phyloP scores from a whole-genome alignment of 2,113 vertebrate genomes.

The Trematocara marginatum region DNA sequence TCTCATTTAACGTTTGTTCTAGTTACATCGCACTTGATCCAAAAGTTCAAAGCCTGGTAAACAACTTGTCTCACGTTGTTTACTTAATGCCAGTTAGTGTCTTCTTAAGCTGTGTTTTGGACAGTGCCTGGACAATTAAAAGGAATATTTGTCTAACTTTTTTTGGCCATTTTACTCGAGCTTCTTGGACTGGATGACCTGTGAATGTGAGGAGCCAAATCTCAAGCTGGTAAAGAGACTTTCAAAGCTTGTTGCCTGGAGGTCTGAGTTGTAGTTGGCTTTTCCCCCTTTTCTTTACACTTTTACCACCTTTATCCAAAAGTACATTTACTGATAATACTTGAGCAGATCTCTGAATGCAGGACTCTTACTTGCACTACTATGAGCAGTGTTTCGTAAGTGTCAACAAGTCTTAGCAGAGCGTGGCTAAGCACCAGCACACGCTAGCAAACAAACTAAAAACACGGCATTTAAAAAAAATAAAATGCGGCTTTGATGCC shows the following conservation, averaged over 20 bases:
- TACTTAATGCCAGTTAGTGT: not conserved
- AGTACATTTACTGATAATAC: not conserved
- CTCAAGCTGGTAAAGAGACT: not conserved
- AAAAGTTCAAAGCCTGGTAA: not conserved
- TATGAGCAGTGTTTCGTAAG: not conserved
- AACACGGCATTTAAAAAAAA: not conserved
- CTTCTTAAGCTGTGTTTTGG: not conserved
- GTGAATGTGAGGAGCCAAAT: not conserved
- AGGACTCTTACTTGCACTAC: not conserved
- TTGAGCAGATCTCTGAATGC: not conserved
- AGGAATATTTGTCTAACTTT: not conserved
- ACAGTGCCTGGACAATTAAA: not conserved
- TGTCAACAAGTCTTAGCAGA: not conserved
- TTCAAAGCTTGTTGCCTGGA: not conserved
- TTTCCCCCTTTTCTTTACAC: not conserved
- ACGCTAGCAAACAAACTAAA: not conserved
- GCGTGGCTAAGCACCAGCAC: not conserved
- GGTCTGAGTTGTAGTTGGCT: accelerated
- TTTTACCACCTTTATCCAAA: accelerated
- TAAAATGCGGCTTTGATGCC: not conserved
- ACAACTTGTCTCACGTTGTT: not conserved
- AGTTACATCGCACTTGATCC: accelerated
- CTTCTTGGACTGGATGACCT: not conserved
- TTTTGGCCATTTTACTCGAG: not conserved
- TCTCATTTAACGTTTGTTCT: not conserved